A percentile compares a stretch with the other conserved stretches of the same genome.
Evolutionary conservation across 2,113 vertebrate genomes (phyloP).

Genomic region (Hippolais icterina): DNA sequence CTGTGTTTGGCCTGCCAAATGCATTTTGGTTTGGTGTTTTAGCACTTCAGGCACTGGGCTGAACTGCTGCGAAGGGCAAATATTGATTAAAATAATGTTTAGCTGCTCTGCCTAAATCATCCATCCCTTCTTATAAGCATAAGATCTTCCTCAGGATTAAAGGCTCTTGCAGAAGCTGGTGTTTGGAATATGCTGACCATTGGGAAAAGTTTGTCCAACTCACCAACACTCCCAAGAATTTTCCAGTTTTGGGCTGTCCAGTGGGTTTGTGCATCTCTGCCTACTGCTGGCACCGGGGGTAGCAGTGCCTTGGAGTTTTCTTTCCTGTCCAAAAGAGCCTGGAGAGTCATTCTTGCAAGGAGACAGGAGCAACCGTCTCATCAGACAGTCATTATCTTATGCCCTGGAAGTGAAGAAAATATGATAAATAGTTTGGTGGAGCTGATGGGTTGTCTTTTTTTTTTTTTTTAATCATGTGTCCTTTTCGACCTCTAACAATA

Average conservation of each 20-base stretch:
- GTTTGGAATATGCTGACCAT: background rate
- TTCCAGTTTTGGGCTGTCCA: background rate
- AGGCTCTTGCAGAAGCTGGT: background rate
- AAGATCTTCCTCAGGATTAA: background rate
- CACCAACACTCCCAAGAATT: rapidly evolving
- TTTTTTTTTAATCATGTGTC: background rate
- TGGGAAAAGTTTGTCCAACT: background rate
- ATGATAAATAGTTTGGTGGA: background rate
- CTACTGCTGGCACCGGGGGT: rapidly evolving
- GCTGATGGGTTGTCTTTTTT: background rate
- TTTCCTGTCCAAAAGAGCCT: background rate
- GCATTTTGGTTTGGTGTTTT: background rate
- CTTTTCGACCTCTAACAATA: background rate
- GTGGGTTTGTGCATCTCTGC: background rate
- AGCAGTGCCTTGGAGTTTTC: background rate
- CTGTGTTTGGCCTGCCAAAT: background rate
- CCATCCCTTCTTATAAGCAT: background rate
- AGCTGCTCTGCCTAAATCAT: background rate
- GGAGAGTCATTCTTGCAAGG: rapidly evolving
- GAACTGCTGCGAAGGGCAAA: background rate
- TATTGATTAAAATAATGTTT: background rate
- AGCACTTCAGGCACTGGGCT: background rate
- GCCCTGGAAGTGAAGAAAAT: background rate
- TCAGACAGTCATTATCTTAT: background rate
- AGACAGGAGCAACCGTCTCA: background rate